These are phyloP conservation scores for Dorcus parallelipipedus DNA, from an alignment of 2,888 invertebrate species.

Conservation along the genomic window DNA sequence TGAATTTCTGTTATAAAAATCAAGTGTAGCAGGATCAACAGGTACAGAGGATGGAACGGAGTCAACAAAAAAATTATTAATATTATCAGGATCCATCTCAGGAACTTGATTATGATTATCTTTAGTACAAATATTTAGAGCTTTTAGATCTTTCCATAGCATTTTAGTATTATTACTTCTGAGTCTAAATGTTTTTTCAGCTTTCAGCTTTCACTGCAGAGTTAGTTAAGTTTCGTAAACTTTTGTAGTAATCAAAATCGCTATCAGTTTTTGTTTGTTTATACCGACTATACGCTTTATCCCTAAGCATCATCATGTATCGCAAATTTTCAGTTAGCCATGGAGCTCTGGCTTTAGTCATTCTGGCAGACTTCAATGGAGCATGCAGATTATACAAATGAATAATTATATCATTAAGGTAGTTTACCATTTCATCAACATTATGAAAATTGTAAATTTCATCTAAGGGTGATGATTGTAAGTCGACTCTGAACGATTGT, in stretches of 20 bases:
- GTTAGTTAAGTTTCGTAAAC: background rate
- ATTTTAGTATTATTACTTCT: background rate
- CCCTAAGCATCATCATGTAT: background rate
- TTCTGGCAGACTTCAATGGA: background rate
- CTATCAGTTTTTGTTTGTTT: background rate
- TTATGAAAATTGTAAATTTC: no score
- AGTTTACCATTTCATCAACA: no score
- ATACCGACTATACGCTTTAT: constrained; percentile 4
- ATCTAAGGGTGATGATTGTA: no score
- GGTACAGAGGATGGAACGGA: no score
- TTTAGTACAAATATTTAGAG: background rate
- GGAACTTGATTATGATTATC: background rate
- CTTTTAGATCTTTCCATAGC: background rate
- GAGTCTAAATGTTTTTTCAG: background rate
- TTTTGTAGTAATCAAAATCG: background rate
- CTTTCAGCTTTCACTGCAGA: background rate
- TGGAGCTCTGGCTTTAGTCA: background rate
- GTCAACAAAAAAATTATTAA: no score
- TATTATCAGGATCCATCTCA: no score
- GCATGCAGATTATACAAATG: constrained; percentile 1
- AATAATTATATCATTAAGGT: background rate
- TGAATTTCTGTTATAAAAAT: no score
- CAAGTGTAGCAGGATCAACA: no score
- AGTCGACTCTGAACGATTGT: no score
- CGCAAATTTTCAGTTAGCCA: background rate